A percentile compares a stretch with the other conserved stretches of the same genome.
phyloP scores from a whole-genome alignment of 1,140 invertebrate species.

The Brachionus rotundiformis region DNA sequence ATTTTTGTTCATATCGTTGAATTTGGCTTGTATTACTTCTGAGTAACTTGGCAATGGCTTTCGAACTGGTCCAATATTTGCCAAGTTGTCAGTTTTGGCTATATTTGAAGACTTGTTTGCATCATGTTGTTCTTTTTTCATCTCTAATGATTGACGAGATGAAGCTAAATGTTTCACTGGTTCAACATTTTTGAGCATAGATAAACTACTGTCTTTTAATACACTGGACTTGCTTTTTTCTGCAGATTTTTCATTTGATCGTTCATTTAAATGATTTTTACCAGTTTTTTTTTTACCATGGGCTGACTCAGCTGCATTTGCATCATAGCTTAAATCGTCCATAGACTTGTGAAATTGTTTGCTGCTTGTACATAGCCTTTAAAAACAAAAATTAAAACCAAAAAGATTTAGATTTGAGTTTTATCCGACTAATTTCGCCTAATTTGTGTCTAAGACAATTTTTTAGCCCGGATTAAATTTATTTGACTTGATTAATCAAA shows the following conservation, averaged over 20 bases:
- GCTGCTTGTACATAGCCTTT: constrained; percentile 45
- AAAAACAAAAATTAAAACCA: neutral
- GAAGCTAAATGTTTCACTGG: neutral
- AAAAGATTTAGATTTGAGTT: neutral
- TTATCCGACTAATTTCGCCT: neutral
- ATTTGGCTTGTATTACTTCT: constrained; percentile 26
- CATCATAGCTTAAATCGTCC: constrained; percentile 34
- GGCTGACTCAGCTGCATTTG: neutral
- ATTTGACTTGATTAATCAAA: neutral
- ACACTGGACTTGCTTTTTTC: neutral
- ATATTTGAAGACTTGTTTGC: neutral
- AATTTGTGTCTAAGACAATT: neutral
- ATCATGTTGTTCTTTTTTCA: neutral
- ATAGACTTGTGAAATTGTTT: constrained; percentile 51
- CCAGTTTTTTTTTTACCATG: neutral
- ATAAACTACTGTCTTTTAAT: neutral
- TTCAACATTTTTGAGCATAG: neutral
- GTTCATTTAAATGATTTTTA: neutral
- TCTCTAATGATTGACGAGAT: neutral
- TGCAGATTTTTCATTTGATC: neutral
- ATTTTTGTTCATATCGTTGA: neutral
- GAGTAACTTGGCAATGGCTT: constrained; percentile 43
- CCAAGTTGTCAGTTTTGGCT: neutral
- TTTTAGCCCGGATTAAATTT: neutral
- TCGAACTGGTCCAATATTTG: neutral